phyloP scores from a whole-genome alignment of 1,140 invertebrate genomes.

The Whitmania pigra region DNA sequence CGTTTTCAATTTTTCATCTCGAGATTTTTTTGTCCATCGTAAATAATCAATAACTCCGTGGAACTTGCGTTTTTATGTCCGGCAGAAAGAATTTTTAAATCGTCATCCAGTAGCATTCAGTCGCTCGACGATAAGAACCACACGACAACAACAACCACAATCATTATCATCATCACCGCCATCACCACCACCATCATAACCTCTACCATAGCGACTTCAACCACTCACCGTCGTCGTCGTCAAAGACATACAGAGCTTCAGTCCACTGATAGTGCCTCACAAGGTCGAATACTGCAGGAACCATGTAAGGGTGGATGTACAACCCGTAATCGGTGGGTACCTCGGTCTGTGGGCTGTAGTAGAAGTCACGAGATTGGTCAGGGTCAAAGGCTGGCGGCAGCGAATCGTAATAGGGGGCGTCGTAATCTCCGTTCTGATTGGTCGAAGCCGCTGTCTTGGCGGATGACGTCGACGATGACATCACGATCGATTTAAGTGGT shows the following conservation, averaged over 20 bases:
- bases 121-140: neutral
- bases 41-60: too few relatives aligned
- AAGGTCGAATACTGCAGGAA: neutral
- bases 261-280: neutral
- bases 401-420: neutral
- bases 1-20: too few relatives aligned
- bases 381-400: neutral
- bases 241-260: neutral
- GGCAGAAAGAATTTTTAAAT: too few relatives aligned
- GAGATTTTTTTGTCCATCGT: too few relatives aligned
- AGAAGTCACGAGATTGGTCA: neutral
- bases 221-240: conserved; percentile 5
- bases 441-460: neutral
- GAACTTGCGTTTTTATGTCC: too few relatives aligned
- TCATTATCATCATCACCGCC: conserved; percentile 11
- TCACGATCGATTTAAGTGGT: neutral
- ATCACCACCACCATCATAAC: conserved; percentile 16
- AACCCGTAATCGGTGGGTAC: neutral
- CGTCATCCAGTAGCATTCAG: neutral
- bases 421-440: neutral
- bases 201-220: conserved; percentile 1
- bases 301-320: neutral
- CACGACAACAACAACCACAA: conserved; percentile 8
- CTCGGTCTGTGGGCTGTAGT: neutral
- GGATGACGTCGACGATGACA: neutral